These are phyloP conservation scores for Setophaga coronata DNA, from an alignment of 2,113 vertebrate genomes.

Conservation along the genomic window DNA sequence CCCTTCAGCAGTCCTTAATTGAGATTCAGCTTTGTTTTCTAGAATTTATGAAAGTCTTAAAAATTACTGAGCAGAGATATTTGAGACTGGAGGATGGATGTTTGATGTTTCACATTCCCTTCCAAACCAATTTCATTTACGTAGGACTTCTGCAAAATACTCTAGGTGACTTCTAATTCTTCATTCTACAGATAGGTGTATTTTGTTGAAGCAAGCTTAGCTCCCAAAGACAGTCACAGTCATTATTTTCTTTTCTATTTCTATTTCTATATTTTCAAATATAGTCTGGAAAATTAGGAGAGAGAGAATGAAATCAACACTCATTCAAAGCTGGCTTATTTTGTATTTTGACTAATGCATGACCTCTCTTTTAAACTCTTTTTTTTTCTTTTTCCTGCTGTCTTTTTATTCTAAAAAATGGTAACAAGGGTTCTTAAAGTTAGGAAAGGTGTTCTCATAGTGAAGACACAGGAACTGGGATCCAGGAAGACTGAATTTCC, in stretches of 20 bases:
- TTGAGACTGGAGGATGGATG: not conserved
- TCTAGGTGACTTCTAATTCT: not conserved
- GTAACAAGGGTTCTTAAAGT: not conserved
- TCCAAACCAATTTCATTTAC: not conserved
- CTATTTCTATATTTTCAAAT: not conserved
- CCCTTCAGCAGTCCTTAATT: constrained; percentile 39
- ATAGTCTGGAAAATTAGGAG: not conserved
- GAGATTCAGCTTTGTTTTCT: constrained; percentile 41
- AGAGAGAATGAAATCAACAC: not conserved
- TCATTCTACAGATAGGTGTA: not conserved
- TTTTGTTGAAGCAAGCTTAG: not conserved
- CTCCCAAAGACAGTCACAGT: not conserved
- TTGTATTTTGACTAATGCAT: not conserved
- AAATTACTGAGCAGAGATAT: not conserved
- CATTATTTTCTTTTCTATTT: not conserved
- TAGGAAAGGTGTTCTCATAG: not conserved
- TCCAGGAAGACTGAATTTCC: not conserved
- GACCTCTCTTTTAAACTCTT: not conserved
- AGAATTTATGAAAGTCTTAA: constrained; percentile 23
- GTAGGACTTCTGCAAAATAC: not conserved
- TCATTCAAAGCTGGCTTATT: not conserved
- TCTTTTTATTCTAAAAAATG: not conserved
- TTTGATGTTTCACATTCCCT: not conserved
- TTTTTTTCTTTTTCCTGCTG: not conserved
- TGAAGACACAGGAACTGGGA: not conserved